Percentiles rank a stretch among this genome's conserved stretches.
phyloP scores from a whole-genome alignment of 2,113 vertebrate species.

The Charina bottae region DNA sequence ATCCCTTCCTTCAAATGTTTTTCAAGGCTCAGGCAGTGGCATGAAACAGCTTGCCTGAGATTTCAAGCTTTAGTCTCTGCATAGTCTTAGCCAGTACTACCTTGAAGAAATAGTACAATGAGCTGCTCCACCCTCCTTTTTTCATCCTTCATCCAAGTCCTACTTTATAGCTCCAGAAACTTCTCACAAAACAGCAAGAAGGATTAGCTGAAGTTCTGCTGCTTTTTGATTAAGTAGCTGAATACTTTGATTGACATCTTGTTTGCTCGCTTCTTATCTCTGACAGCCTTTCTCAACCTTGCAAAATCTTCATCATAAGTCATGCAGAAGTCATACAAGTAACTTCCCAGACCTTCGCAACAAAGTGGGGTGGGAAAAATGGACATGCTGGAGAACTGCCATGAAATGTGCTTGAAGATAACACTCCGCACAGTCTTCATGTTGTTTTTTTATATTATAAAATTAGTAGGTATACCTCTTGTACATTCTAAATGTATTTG shows the following conservation, averaged over 20 bases:
- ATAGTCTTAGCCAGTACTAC: background rate
- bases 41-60: background rate
- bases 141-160: background rate
- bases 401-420: background rate
- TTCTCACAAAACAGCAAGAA: conserved; percentile 17
- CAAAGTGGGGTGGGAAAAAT: background rate
- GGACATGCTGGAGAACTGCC: background rate
- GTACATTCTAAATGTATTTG: background rate
- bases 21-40: background rate
- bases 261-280: background rate
- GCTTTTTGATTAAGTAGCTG: conserved; percentile 18
- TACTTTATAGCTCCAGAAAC: conserved; percentile 17
- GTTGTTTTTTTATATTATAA: background rate
- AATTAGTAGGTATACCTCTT: background rate
- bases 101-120: background rate
- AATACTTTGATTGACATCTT: conserved; percentile 14
- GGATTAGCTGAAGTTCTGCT: background rate
- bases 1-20: background rate
- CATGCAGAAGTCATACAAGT: background rate
- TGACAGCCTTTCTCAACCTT: background rate
- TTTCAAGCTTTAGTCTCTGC: background rate
- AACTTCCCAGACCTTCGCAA: background rate
- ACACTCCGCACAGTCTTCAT: background rate
- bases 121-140: background rate
- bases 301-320: accelerated